These are phyloP conservation scores for Galeopsomyia nigrocyanea DNA, from an alignment of 2,888 invertebrate species.

Conservation along the genomic window DNA sequence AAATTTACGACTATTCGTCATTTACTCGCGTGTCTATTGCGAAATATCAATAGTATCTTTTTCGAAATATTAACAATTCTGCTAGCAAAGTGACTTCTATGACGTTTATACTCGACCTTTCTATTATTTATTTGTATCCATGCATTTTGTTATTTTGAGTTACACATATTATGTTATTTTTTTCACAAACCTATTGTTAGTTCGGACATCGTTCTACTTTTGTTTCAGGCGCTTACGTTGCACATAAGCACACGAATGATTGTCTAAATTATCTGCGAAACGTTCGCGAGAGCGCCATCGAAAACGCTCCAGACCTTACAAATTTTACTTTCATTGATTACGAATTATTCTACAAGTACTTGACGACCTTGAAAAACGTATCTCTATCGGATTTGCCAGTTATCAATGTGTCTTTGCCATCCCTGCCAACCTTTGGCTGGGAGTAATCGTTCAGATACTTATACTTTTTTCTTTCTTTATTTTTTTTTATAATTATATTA, in stretches of 20 bases:
- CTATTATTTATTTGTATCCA: not conserved
- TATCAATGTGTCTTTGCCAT: slow-evolving; percentile 61
- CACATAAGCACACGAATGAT: slow-evolving; percentile 64
- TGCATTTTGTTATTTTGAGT: not conserved
- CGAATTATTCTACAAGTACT: slow-evolving; percentile 59
- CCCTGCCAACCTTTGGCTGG: slow-evolving; percentile 59
- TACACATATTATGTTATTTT: no score
- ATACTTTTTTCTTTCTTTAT: slow-evolving; percentile 28
- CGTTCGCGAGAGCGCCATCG: slow-evolving; percentile 60
- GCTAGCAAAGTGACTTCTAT: not conserved
- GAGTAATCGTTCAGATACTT: slow-evolving; percentile 47
- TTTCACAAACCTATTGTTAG: slow-evolving; percentile 18
- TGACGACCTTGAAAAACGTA: slow-evolving; percentile 58
- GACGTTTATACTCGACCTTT: not conserved
- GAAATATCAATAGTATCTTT: not conserved
- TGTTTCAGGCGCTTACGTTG: slow-evolving; percentile 68
- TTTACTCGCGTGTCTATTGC: not conserved
- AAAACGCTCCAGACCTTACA: slow-evolving; percentile 59
- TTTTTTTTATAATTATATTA: slow-evolving; percentile 19
- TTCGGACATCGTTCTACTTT: slow-evolving; percentile 58
- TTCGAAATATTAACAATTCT: not conserved
- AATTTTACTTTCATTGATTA: slow-evolving; percentile 57
- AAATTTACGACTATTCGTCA: not conserved
- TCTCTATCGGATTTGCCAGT: slow-evolving; percentile 55
- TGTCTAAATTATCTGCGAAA: slow-evolving; percentile 63